Evolutionary conservation across 2,113 vertebrate species (phyloP).

Genomic region (Corythornis vintsioides): DNA sequence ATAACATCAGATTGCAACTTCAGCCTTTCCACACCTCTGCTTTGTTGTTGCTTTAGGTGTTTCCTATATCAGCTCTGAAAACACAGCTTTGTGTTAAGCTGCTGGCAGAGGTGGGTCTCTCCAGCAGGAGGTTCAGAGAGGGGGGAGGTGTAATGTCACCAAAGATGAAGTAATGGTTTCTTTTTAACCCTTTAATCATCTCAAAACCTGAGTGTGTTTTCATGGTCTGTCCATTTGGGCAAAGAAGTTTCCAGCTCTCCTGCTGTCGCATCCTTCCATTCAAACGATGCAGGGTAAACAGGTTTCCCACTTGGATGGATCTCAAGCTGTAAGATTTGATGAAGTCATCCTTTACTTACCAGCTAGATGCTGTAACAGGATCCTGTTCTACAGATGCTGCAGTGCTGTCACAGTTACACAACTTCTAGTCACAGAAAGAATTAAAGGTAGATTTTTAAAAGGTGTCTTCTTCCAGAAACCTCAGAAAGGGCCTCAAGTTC

Average conservation of each 20-base stretch:
- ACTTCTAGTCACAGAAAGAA: neutral
- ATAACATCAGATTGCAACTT: neutral
- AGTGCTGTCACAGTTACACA: neutral
- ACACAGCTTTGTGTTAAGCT: neutral
- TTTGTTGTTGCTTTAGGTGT: neutral
- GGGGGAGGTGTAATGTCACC: neutral
- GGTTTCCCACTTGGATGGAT: rapidly evolving
- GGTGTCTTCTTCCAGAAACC: neutral
- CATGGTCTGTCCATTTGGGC: neutral
- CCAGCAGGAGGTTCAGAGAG: neutral
- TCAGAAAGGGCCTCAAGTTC: neutral
- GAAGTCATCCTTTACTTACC: neutral
- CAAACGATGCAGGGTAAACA: neutral
- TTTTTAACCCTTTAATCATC: neutral
- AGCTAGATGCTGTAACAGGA: neutral
- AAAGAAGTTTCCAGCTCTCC: neutral
- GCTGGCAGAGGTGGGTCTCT: neutral
- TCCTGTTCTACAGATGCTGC: neutral
- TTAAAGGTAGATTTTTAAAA: neutral
- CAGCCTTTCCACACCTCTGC: neutral
- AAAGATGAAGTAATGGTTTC: neutral
- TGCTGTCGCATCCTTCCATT: neutral
- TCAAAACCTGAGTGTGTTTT: neutral
- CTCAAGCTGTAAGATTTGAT: neutral
- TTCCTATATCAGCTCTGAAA: neutral